Evolutionary conservation across 2,113 vertebrate genomes (phyloP).

Genomic region (Anas platyrhynchos): DNA sequence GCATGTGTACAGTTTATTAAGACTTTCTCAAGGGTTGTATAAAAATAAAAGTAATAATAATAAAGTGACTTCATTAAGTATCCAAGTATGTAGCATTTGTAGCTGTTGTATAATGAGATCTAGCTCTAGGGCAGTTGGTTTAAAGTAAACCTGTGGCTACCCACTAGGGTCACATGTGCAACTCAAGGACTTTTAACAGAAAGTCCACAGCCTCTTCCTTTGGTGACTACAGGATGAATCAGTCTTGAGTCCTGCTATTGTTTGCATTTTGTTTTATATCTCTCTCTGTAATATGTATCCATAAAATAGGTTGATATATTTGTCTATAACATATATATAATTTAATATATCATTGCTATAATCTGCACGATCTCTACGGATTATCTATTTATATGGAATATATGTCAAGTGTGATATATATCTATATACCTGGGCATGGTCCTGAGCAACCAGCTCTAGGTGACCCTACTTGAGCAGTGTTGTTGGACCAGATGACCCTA

Average conservation of each 20-base stretch:
- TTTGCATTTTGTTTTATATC: background rate
- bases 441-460: background rate
- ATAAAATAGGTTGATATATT: background rate
- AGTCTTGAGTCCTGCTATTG: background rate
- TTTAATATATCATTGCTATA: background rate
- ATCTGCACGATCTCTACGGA: background rate
- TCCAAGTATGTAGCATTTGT: background rate
- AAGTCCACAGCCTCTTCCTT: background rate
- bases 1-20: background rate
- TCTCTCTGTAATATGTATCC: background rate
- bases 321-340: background rate
- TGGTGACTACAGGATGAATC: background rate
- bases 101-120: background rate
- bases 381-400: background rate
- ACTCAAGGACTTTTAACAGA: background rate
- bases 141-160: background rate
- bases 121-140: background rate
- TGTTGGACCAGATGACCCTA: background rate
- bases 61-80: background rate
- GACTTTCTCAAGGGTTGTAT: background rate
- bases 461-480: background rate
- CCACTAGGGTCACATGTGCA: background rate
- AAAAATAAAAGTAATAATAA: background rate
- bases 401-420: background rate
- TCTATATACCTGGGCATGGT: background rate